phyloP scores from a whole-genome alignment of 2,113 vertebrate species.

The Bambusicola thoracicus region DNA sequence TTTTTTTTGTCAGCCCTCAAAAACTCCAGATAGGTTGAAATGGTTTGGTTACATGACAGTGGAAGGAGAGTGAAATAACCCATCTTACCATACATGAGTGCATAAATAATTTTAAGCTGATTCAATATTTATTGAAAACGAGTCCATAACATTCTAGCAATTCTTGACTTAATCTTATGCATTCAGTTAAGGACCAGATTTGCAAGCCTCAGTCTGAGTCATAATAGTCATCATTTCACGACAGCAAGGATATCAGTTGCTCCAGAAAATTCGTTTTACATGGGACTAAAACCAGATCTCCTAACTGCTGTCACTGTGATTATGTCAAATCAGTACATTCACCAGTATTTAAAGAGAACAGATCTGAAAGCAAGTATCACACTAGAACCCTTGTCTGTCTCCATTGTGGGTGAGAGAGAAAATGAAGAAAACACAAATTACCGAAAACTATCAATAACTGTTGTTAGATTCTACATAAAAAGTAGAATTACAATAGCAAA shows the following conservation, averaged over 20 bases:
- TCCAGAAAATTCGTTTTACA: neutral
- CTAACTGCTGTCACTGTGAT: neutral
- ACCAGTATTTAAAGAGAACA: neutral
- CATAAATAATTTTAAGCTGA: neutral
- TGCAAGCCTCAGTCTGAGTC: neutral
- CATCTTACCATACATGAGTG: neutral
- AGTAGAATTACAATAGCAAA: neutral
- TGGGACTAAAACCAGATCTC: neutral
- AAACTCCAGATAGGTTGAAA: neutral
- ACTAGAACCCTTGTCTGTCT: neutral
- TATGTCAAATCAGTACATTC: neutral
- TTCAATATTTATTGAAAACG: neutral
- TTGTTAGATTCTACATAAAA: neutral
- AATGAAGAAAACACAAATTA: neutral
- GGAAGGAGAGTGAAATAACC: neutral
- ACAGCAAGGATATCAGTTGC: neutral
- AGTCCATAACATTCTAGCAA: accelerated
- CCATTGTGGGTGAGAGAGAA: neutral
- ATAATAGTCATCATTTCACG: neutral
- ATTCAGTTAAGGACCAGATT: neutral
- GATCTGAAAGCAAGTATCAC: neutral
- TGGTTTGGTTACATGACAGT: neutral
- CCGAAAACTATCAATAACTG: neutral
- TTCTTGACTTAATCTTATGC: neutral
- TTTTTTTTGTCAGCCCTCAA: neutral